Evolutionary conservation across 2,113 vertebrate genomes (phyloP), one percentile per base, ranked within the genome.

Genomic region (Salvelinus alpinus): DNA sequence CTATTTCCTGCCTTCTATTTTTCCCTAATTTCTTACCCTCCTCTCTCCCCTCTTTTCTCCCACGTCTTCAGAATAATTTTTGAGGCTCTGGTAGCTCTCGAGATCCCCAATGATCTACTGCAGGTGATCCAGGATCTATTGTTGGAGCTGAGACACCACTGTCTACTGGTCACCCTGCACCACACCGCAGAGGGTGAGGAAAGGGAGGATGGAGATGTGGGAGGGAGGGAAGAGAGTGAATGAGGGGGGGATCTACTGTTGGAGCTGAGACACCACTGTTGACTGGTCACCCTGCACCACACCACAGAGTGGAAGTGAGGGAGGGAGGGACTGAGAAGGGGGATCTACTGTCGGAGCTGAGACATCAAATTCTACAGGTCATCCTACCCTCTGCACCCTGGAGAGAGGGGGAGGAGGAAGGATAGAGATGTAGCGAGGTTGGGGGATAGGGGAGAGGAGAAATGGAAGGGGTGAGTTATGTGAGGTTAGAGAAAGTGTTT

Each of bases 81-180:
- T 1, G 97, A 99, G 20, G 96, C 97, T 1, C 91, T 99, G 71
- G 94, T 95, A 38, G 94, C 96, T 11, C 91, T 99, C 0, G 98
- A 99, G 87, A 99, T 99, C 90, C 97, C 98, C 0, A 98, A 95
- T 27, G 98, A 99, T 85, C 89, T 99, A 87, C 87, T 99, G 74
- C 97, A 99, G 86, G 94, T 96, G 31, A 95, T 98, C 88, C 97
- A 99, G 88, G 98, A 99, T 79, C 95, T 99, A 59, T 92, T 97
- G 90, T 82, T 96, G 89, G 97, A 99, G 57, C 91, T 99, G 69
- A 94, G 97, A 24, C 92, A 97, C 3, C 95, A 93, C 78, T 98
- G 97, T 79, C 92, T 99, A 71, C 90, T 96, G 25, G 92, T 96
- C 86, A 96, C 96, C 1, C 90, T 99, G 78, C 93, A 96, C 74